Conservation (phyloP, 2,888 invertebrate species). For the Dolichopus griseipennis region DNA sequence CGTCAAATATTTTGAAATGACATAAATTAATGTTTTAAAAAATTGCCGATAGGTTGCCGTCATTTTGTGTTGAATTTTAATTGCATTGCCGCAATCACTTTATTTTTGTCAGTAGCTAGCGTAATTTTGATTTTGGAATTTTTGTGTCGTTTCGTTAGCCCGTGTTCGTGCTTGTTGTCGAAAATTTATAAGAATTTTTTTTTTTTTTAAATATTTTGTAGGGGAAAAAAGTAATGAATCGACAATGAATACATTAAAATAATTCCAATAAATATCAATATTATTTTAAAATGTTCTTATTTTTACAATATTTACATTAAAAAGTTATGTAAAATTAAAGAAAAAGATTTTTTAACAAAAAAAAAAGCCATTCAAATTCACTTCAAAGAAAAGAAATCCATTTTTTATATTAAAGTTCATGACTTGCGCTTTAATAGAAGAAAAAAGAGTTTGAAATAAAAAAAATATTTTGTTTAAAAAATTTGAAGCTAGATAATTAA, state of each 20-base stretch:
- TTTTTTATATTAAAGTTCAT: neutral
- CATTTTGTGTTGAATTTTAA: no score
- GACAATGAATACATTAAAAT: neutral
- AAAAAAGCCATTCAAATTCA: neutral
- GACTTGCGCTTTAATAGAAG: neutral
- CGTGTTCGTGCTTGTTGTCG: neutral
- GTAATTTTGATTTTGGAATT: neutral
- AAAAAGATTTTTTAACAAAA: no score
- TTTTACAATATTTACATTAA: no score
- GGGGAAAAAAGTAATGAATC: neutral
- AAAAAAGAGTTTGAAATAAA: neutral
- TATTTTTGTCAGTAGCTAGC: neutral
- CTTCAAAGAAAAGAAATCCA: neutral
- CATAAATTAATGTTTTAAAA: no score
- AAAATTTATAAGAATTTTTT: neutral
- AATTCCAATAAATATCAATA: neutral
- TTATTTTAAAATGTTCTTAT: no score
- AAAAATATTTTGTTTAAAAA: neutral
- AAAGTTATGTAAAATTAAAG: no score
- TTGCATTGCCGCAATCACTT: no score
- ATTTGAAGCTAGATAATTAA: neutral
- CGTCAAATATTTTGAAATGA: no score
- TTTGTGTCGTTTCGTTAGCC: neutral
- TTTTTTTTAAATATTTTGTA: neutral
- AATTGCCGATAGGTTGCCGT: no score